phyloP scores from a whole-genome alignment of 1,140 invertebrate species.

The Pachypsylla venusta region DNA sequence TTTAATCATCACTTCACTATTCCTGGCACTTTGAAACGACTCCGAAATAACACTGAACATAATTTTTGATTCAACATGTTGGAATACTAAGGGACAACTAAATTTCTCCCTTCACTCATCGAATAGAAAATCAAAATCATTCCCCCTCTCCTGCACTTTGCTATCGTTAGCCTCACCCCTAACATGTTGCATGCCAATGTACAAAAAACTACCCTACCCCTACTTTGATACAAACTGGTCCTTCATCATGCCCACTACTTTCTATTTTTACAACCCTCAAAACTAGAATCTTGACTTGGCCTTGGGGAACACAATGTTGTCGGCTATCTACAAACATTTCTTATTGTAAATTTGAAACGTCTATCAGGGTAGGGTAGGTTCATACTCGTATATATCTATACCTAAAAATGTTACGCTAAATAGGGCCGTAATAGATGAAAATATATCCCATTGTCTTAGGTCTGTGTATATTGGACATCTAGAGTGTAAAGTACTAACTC shows the following conservation, averaged over 20 bases:
- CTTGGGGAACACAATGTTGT: too few species aligned
- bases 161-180: conserved; percentile 9
- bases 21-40: conserved; percentile 6
- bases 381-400: too few species aligned
- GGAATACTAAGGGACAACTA: background rate
- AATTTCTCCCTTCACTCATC: too few species aligned
- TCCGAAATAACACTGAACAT: background rate
- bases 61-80: conserved; percentile 8
- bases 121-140: background rate
- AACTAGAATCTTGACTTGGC: background rate
- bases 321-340: too few species aligned
- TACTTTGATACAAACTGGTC: background rate
- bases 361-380: too few species aligned
- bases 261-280: background rate
- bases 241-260: background rate
- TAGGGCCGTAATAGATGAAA: too few species aligned
- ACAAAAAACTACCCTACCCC: conserved; percentile 1
- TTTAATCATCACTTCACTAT: background rate
- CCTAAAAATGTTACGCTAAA: too few species aligned
- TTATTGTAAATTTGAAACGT: too few species aligned
- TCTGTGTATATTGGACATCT: too few species aligned
- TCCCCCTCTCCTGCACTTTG: conserved; percentile 3
- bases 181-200: conserved; percentile 9
- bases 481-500: too few species aligned
- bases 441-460: too few species aligned